These are phyloP conservation scores for Hiodon tergisus DNA, from an alignment of 2,113 vertebrate species.

Conservation along the genomic window DNA sequence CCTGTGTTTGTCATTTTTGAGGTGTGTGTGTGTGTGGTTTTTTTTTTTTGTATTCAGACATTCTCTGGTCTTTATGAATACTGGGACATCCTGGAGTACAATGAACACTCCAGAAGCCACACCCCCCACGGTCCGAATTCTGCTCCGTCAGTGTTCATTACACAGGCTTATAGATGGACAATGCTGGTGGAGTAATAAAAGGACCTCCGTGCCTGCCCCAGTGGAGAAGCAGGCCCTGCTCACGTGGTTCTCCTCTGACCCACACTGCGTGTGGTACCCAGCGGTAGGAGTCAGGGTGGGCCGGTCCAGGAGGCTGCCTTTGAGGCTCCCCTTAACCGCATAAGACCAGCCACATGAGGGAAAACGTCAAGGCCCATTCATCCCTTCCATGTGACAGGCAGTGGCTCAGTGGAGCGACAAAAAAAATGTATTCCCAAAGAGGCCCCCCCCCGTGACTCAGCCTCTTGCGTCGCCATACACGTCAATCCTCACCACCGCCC, in stretches of 20 bases:
- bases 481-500: not conserved
- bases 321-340: not conserved
- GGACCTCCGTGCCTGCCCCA: not conserved
- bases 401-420: not conserved
- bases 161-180: not conserved
- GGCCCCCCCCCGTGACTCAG: not conserved
- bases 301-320: not conserved
- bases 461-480: not conserved
- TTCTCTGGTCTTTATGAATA: not conserved
- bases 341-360: not conserved
- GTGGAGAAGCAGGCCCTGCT: not conserved
- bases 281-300: not conserved
- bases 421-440: not conserved
- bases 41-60: not conserved
- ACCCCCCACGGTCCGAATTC: not conserved
- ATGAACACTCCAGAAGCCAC: not conserved
- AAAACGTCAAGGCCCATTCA: not conserved
- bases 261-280: not conserved
- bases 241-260: not conserved
- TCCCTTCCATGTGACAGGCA: not conserved
- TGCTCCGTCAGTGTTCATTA: not conserved
- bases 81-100: not conserved
- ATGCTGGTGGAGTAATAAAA: not conserved
- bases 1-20: not conserved
- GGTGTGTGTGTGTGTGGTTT: not conserved